These are phyloP conservation scores for Brachypalpus laphriformis DNA, from an alignment of 2,888 invertebrate species.

Conservation along the genomic window DNA sequence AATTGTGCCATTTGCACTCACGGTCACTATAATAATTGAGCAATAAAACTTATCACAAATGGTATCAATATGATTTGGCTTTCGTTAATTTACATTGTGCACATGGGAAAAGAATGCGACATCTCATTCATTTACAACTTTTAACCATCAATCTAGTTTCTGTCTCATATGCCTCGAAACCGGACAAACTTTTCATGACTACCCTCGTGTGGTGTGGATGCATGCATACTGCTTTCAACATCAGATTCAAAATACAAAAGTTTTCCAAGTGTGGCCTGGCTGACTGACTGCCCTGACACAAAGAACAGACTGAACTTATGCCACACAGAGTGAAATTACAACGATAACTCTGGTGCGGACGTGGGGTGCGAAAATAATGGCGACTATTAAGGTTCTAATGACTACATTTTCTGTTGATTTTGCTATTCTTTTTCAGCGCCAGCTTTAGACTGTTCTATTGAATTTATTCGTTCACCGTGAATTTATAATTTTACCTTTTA, in stretches of 20 bases:
- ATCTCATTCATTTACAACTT: not conserved
- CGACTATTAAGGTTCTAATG: constrained; percentile 76
- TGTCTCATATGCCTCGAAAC: not conserved
- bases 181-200: not conserved
- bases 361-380: constrained; percentile 72
- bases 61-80: not conserved
- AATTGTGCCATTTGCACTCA: too few species aligned
- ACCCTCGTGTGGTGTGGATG: not conserved
- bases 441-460: constrained; percentile 28
- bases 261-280: constrained; percentile 3
- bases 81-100: not conserved
- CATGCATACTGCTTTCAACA: not conserved
- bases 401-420: constrained; percentile 75
- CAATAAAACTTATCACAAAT: too few species aligned
- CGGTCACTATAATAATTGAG: too few species aligned
- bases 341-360: constrained; percentile 40
- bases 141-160: not conserved
- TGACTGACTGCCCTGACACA: not conserved
- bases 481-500: constrained; percentile 70
- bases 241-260: not conserved
- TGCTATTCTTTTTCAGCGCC: constrained; percentile 38
- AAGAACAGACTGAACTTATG: constrained; percentile 10
- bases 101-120: not conserved
- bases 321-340: constrained; percentile 8
- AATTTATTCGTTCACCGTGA: constrained; percentile 70